phyloP scores from a whole-genome alignment of 1,140 invertebrate genomes.

The Cyclargus thomasi region DNA sequence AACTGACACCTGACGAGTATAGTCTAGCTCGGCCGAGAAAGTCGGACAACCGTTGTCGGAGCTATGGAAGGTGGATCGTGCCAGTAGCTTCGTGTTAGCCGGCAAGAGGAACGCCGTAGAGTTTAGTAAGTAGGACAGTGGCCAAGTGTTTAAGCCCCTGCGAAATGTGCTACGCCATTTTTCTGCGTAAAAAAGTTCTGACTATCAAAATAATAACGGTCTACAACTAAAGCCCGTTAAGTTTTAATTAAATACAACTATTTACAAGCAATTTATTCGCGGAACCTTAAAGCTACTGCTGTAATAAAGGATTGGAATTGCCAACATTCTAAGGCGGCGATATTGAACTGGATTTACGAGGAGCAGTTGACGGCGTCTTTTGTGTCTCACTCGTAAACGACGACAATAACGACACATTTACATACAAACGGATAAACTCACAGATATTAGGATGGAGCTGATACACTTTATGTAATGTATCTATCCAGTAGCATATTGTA shows the following conservation, averaged over 20 bases:
- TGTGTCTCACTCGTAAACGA: background rate
- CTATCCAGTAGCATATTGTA: background rate
- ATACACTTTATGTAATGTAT: background rate
- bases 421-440: background rate
- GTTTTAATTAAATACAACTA: background rate
- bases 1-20: too few species aligned
- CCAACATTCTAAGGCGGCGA: background rate
- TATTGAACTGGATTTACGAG: background rate
- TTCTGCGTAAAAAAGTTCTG: too few species aligned
- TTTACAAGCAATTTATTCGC: background rate
- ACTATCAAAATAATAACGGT: too few species aligned
- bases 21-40: too few species aligned
- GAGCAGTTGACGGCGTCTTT: background rate
- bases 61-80: too few species aligned
- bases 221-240: background rate
- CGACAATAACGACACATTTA: background rate
- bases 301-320: constrained; percentile 3
- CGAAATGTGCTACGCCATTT: too few species aligned
- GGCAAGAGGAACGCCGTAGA: too few species aligned
- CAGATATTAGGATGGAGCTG: background rate
- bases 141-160: too few species aligned
- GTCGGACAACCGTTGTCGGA: too few species aligned
- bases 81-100: too few species aligned
- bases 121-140: too few species aligned
- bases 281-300: background rate